Percentiles rank a stretch among this genome's conserved stretches.
phyloP scores from a whole-genome alignment of 1,140 invertebrate genomes.

The Drosophila chauvacae region DNA sequence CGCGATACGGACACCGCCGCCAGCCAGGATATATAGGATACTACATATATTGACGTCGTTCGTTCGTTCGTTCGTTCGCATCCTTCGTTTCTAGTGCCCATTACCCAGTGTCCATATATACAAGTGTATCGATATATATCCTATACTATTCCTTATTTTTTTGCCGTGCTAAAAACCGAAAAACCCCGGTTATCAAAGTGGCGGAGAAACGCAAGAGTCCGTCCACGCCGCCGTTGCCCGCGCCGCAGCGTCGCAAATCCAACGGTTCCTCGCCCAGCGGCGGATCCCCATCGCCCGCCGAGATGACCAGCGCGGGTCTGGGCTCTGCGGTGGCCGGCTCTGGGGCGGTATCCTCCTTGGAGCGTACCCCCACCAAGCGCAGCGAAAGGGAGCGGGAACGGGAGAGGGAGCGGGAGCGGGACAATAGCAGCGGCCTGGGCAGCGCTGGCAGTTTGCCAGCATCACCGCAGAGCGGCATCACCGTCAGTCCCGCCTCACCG shows the following conservation, averaged over 20 bases:
- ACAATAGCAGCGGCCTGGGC: conserved; percentile 64
- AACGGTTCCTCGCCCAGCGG: conserved; percentile 27
- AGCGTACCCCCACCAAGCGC: conserved; percentile 61
- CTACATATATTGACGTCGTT: neutral
- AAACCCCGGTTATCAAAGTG: conserved; percentile 65
- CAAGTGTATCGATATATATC: conserved; percentile 2
- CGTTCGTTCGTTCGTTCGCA: neutral
- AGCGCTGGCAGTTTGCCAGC: conserved; percentile 69
- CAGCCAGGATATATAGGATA: conserved; percentile 3
- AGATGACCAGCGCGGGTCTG: conserved; percentile 57
- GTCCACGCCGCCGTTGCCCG: conserved; percentile 64
- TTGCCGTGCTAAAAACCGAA: conserved; percentile 30
- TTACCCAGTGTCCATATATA: neutral
- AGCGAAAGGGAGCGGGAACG: conserved; percentile 25
- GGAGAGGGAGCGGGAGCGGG: conserved; percentile 43
- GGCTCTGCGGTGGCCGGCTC: conserved; percentile 11
- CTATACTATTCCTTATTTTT: conserved; percentile 9
- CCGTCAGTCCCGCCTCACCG: conserved; percentile 53
- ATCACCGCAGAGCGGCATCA: conserved; percentile 70
- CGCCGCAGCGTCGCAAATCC: conserved; percentile 68
- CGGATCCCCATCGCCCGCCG: conserved; percentile 13
- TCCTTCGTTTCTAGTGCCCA: neutral
- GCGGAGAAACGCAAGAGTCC: conserved; percentile 83
- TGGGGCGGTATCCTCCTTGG: conserved; percentile 31
- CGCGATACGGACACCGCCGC: conserved; percentile 8